Base-by-base conservation (phyloP, 1,140 invertebrate species). In the Drosophila insularis region DNA sequence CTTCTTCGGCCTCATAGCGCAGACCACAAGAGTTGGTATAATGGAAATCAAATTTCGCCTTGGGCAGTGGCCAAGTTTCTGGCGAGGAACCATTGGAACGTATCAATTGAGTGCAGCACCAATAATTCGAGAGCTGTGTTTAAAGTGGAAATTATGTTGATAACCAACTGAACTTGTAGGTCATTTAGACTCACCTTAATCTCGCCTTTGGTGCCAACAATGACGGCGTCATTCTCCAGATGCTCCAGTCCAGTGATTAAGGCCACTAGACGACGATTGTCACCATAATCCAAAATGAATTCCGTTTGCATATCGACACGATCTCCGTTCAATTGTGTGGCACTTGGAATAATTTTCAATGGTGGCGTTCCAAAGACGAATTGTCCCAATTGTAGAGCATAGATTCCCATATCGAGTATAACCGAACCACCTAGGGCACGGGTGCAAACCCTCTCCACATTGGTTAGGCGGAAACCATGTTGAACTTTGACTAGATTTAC, bases 391-490 rank as follows among this genome's bases (percentile, higher is more conserved):
- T 98, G 97, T 13, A 98, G 80, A 0, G 93, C 90, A 89, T 98
- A 98, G 19, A 97, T 93, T 0, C 97, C 97, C 31, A 98, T 92
- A 89, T 98, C 97, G 13, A 98, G 90, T 14, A 97, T 92, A 0
- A 95, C 94, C 21, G 97, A 96, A 13, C 97, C 97, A 4, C 97
- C 97, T 1, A 96, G 76, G 0, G 80, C 61, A 2, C 86, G 78
- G 39, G 54, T 76, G 46, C 59, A 62, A 10, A 90, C 62, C n/a
- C 86, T 68, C 6, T 86, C 86, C 37, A 80, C 74, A 43, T 81
- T 65, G 53, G 92, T 89, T 7, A 85, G 37, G n/a, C 70, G 78
- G 11, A 94, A 92, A 27, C 96, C 96, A 89, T 98, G 96, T 31
- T 93, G 93, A 7, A 93, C 94, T 50, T 94, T 93, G 0, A 97